Base-by-base conservation (phyloP, 2,888 invertebrate genomes). In the Nomada goodeniana region DNA sequence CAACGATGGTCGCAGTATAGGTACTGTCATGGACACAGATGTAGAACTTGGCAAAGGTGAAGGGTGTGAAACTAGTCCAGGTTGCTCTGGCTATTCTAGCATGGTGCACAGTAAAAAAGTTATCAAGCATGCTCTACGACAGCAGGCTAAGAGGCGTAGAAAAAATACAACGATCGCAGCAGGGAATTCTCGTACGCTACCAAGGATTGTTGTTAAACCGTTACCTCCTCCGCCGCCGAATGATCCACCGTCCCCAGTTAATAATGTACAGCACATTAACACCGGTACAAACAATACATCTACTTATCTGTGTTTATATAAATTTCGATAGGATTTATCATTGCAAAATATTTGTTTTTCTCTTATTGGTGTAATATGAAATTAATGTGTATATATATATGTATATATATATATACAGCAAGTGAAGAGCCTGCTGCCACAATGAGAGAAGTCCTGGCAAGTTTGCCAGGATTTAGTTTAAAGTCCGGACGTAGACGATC, bases 401-500 rank as follows among this genome's bases (percentile, higher is more conserved):
- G 2, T 44, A 44, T 44, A 44, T 47, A 47, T 47, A 7, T 42
- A 1, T 11, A 80, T 72, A 60, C 79, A 92, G 93, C 91, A 77
- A 91, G 90, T 63, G 94, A 94, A 87, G 94, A 94, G 87, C 92
- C 93, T 57, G 96, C 96, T n/a, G 96, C 96, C 42, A 98, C 98
- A 44, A 98, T 98, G 98, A 95, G 97, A 75, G 98, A 98, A 94
- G 97, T 98, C 10, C 94, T 98, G 85, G 97, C 98, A 42, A 98
- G 98, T 80, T 97, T 98, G 91, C 98, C 98, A 68, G 98, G 98
- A n/a, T 98, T 98, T 92, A 97, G 96, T 93, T 95, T 97, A 75
- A 97, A 97, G 91, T 93, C 94, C 61, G 97, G 97, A 70, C 94
- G 97, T 79, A 97, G 97, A 93, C 95, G 97, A 82, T 97, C 97